A percentile compares a stretch with the other conserved stretches of the same genome.
Conservation (phyloP, 2,113 vertebrate species). For the Lathamus discolor region DNA sequence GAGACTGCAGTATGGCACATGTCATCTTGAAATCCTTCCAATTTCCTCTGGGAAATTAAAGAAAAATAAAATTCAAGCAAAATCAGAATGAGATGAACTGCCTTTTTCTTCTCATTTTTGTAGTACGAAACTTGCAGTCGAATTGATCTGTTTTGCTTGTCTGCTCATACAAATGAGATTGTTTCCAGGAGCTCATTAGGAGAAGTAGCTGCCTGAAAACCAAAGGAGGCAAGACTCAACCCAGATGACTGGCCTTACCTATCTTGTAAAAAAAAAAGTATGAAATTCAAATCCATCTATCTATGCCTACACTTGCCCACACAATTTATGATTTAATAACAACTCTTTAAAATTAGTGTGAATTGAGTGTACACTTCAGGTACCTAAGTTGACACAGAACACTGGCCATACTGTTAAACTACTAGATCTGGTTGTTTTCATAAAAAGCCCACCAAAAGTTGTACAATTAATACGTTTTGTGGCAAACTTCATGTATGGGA, state of each 20-base stretch:
- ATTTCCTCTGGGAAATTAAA: not conserved
- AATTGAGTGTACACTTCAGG: not conserved
- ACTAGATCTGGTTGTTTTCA: not conserved
- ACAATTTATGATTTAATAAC: not conserved
- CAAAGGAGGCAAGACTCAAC: not conserved
- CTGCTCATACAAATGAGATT: not conserved
- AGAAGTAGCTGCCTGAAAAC: not conserved
- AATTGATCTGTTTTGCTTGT: constrained; percentile 6
- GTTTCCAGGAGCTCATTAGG: not conserved
- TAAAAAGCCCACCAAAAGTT: not conserved
- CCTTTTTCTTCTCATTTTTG: not conserved
- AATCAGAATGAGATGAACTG: not conserved
- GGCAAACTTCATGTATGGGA: not conserved
- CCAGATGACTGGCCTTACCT: not conserved
- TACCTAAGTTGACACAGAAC: fast-evolving
- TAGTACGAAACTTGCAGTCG: not conserved
- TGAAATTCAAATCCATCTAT: not conserved
- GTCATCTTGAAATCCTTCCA: not conserved
- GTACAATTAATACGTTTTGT: not conserved
- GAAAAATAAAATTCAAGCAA: not conserved
- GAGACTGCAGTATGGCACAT: not conserved
- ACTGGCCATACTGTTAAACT: not conserved
- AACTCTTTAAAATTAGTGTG: not conserved
- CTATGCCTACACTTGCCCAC: not conserved
- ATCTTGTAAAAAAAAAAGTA: not conserved